Conservation (phyloP, 2,797 vertebrate genomes). For the Oryzias sinensis region DNA sequence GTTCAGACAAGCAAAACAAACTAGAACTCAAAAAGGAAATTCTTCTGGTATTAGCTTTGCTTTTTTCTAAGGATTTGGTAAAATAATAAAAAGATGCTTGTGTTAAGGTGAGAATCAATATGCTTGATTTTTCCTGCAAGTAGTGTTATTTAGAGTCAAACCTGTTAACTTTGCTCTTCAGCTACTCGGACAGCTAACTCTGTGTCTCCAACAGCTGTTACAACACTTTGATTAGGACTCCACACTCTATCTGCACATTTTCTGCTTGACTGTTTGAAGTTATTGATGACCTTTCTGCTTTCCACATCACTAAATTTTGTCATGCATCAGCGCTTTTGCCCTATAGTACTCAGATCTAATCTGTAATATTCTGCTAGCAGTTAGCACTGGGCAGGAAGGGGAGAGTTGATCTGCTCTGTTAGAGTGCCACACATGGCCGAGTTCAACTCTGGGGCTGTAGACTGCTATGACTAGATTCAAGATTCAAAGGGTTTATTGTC, state of each 20-base stretch:
- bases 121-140: slow-evolving; percentile 6
- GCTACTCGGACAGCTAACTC: slow-evolving; percentile 42
- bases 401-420: slow-evolving; percentile 62
- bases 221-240: slow-evolving; percentile 56
- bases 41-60: too few species aligned
- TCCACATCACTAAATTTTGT: slow-evolving; percentile 79
- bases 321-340: slow-evolving; percentile 71
- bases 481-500: too few species aligned
- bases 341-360: slow-evolving; percentile 74
- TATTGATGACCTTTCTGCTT: slow-evolving; percentile 86
- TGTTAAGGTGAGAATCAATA: slow-evolving; percentile 2
- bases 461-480: slow-evolving; percentile 31
- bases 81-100: not conserved
- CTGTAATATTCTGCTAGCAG: slow-evolving; percentile 73
- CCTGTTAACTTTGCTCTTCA: slow-evolving; percentile 32
- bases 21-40: too few species aligned
- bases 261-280: slow-evolving; percentile 83
- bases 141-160: slow-evolving; percentile 30
- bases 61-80: not conserved
- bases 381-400: slow-evolving; percentile 63
- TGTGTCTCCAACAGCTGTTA: slow-evolving; percentile 61
- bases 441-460: slow-evolving; percentile 48
- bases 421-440: slow-evolving; percentile 44
- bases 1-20: too few species aligned
- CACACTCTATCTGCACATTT: slow-evolving; percentile 74